A percentile compares a stretch with the other conserved stretches of the same genome.
Conservation (phyloP, 2,888 invertebrate species). For the Thereva unica region DNA sequence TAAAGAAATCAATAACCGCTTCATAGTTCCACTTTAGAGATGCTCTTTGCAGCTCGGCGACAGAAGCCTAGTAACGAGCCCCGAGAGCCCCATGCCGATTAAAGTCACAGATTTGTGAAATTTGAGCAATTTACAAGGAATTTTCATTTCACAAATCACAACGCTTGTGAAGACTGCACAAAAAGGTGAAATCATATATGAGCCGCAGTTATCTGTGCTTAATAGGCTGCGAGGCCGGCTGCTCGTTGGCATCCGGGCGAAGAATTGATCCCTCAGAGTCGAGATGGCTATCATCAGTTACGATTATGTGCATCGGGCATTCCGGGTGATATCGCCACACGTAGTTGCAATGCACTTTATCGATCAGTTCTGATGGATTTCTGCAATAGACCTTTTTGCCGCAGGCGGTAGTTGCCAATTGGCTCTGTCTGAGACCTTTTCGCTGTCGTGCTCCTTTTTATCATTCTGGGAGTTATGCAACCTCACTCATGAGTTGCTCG, state of each 20-base stretch:
- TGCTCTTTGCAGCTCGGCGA: no score
- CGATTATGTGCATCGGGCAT: conserved; percentile 1
- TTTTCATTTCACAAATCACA: conserved; percentile 2
- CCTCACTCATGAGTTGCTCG: neutral
- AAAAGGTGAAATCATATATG: conserved; percentile 7
- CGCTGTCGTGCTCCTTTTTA: neutral
- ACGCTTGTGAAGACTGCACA: neutral
- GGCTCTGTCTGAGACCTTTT: neutral
- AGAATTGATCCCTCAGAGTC: neutral
- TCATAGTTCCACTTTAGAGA: no score
- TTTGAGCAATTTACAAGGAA: conserved; percentile 21
- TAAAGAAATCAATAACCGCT: no score
- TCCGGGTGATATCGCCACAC: neutral
- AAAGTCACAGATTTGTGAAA: conserved; percentile 12
- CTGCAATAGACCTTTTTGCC: conserved; percentile 1
- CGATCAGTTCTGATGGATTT: conserved; percentile 2
- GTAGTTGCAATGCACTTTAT: neutral
- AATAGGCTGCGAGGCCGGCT: neutral
- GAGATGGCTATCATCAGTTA: conserved; percentile 5
- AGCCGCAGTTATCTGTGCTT: neutral
- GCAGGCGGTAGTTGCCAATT: neutral
- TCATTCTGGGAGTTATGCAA: neutral
- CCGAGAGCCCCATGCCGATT: neutral
- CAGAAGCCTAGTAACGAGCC: no score
- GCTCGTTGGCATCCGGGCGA: neutral